These are phyloP conservation scores for Labrus mixtus DNA, from an alignment of 2,113 vertebrate species.

Conservation along the genomic window DNA sequence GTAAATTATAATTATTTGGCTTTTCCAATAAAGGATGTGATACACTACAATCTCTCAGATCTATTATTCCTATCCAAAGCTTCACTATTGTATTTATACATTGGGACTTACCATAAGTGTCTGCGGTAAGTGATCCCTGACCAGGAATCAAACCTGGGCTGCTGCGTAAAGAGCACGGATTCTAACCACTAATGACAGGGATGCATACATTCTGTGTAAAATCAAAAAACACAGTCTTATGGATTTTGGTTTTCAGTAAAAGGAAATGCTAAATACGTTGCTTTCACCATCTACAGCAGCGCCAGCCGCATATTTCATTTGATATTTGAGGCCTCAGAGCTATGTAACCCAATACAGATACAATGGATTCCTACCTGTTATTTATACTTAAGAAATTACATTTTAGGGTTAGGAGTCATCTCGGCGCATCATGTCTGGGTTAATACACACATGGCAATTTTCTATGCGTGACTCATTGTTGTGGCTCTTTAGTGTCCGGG, in stretches of 20 bases:
- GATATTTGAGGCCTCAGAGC: too few species aligned
- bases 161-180: conserved; percentile 64
- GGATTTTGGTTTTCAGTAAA: too few species aligned
- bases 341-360: too few species aligned
- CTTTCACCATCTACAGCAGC: too few species aligned
- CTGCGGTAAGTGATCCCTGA: conserved; percentile 44
- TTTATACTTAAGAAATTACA: neutral
- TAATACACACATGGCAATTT: neutral
- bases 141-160: conserved; percentile 77
- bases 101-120: too few species aligned
- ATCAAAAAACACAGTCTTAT: too few species aligned
- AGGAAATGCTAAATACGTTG: too few species aligned
- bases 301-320: too few species aligned
- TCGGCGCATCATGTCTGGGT: neutral
- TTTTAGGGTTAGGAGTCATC: neutral
- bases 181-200: conserved; percentile 65
- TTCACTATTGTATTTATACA: too few species aligned
- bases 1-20: conserved; percentile 77
- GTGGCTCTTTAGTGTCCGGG: neutral
- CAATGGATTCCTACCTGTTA: too few species aligned
- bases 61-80: neutral
- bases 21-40: conserved; percentile 90
- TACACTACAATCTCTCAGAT: conserved; percentile 10
- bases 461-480: neutral
- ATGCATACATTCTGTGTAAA: too few species aligned